These are phyloP conservation scores for Aphis gossypii DNA, from an alignment of 1,140 invertebrate genomes.

Conservation along the genomic window DNA sequence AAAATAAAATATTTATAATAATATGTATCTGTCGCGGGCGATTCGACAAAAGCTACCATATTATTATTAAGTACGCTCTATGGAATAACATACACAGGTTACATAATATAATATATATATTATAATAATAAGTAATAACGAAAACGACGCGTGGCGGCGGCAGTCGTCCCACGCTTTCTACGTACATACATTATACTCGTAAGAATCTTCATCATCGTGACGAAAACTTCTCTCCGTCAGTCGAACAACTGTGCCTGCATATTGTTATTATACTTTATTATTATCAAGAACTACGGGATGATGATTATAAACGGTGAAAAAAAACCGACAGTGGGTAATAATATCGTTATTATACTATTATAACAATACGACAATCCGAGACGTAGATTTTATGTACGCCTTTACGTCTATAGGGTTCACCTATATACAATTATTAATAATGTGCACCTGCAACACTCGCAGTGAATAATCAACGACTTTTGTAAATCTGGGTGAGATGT, in stretches of 20 bases:
- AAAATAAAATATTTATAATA: slow-evolving; percentile 10
- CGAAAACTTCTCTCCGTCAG: background rate
- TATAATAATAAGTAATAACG: background rate
- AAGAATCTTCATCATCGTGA: slow-evolving; percentile 9
- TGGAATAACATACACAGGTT: background rate
- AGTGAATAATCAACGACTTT: background rate
- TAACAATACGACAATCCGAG: background rate
- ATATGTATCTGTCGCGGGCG: background rate
- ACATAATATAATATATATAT: background rate
- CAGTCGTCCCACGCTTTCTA: background rate
- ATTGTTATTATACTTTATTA: background rate
- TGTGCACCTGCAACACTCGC: background rate
- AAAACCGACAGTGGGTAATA: background rate
- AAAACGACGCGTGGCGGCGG: background rate
- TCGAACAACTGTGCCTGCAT: background rate
- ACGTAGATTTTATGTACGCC: background rate
- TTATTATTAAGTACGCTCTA: background rate
- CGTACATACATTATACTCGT: background rate
- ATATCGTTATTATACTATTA: background rate
- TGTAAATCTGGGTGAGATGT: background rate
- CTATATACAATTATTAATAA: background rate
- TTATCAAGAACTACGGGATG: background rate
- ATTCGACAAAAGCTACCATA: background rate
- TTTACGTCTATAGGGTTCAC: background rate
- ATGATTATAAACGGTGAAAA: slow-evolving; percentile 6